Evolutionary conservation across 2,113 vertebrate genomes (phyloP), one percentile per base, ranked within the genome.

Genomic region (Gobio gobio): DNA sequence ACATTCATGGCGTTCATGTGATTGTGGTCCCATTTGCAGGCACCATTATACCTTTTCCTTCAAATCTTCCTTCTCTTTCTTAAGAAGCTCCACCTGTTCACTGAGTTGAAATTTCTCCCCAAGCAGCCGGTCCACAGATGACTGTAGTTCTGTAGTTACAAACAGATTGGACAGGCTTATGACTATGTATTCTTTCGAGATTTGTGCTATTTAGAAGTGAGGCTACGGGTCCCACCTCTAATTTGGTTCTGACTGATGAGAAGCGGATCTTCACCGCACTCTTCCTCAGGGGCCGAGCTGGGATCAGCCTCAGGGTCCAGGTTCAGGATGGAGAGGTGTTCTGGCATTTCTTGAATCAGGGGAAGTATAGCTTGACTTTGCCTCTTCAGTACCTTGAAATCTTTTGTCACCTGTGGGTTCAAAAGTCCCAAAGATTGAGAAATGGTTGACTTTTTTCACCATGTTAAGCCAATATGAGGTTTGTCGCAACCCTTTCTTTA

Each of bases 311-410:
- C 88, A 0, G 2, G 70, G 33, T 90, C 89, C 84, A 84, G 83
- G 73, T 77, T 87, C 82, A 86, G 1, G 24, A 43, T 43, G 10
- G 59, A 9, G 0, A 88, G 12, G 73, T 94, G 86, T 63, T 87
- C 89, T 0, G 92, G 91, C 29, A 92, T 87, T 85, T 93, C 91
- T 1, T 86, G 43, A 29, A 92, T 89, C 49, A 91, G 54, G 0
- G 95, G 94, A 86, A 95, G 36, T 56, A 94, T 36, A 54, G 88
- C 92, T 78, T 89, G 88, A 88, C 95, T 95, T 89, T 85, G 87
- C 64, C 92, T 89, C 90, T 95, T 94, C 90, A 96, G 89, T 12
- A 43, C 75, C 43, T 85, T 90, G 83, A 96, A 95, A 87, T 96
- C 94, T 86, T 90, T 93, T 83, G 91, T 92, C 56, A 95, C 88